Conservation (phyloP, 1,140 invertebrate species). For the Trypoxylus dichotomus region DNA sequence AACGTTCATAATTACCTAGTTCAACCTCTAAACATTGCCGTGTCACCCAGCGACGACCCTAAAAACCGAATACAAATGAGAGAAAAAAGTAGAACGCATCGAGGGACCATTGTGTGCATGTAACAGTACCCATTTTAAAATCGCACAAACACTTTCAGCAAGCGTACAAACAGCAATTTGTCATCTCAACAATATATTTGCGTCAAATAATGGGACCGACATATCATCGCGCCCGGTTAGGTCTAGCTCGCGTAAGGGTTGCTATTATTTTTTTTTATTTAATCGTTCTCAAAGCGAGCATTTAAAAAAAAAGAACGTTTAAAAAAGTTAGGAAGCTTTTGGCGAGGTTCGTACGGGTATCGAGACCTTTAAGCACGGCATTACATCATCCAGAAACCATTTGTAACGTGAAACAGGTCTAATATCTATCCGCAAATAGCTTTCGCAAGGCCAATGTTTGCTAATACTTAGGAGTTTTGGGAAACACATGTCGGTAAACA, state of each 20-base stretch:
- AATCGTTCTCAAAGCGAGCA: background rate
- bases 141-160: background rate
- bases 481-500: slow-evolving; percentile 47
- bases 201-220: slow-evolving; percentile 12
- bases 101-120: background rate
- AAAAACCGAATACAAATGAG: too few relatives aligned
- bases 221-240: background rate
- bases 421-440: slow-evolving; percentile 31
- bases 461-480: slow-evolving; percentile 43
- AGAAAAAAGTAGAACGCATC: background rate
- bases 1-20: too few relatives aligned
- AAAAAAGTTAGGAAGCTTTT: too few relatives aligned
- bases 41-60: too few relatives aligned
- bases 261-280: background rate
- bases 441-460: slow-evolving; percentile 42
- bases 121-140: slow-evolving; percentile 5
- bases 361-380: too few relatives aligned
- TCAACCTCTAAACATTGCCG: too few relatives aligned
- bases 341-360: too few relatives aligned
- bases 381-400: too few relatives aligned
- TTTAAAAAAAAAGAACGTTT: too few relatives aligned
- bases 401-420: background rate
- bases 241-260: background rate
- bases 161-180: slow-evolving; percentile 10
- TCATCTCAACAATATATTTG: background rate